Conservation (phyloP, 2,888 invertebrate genomes). For the Pyralis farinalis region DNA sequence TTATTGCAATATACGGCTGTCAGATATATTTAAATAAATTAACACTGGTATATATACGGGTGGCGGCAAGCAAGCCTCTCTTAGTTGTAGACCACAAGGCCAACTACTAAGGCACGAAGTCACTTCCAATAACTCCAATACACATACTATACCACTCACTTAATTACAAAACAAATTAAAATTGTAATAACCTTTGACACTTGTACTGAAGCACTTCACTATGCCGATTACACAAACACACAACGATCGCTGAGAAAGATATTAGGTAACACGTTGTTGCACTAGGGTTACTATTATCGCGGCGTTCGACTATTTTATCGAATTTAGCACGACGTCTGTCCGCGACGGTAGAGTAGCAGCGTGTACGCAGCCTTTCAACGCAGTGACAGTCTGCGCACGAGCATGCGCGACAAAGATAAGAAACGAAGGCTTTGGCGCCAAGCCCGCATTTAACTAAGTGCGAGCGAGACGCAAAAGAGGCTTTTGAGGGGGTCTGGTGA, state of each 20-base stretch:
- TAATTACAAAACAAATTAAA: constrained; percentile 45
- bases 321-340: constrained; percentile 41
- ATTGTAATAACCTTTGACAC: constrained; percentile 61
- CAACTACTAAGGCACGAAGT: constrained; percentile 53
- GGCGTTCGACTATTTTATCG: constrained; percentile 2
- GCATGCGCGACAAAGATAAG: constrained; percentile 57
- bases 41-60: constrained; percentile 47
- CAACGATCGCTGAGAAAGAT: neutral
- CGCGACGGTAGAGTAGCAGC: constrained; percentile 58
- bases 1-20: constrained; percentile 51
- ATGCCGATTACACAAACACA: neutral
- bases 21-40: constrained; percentile 60
- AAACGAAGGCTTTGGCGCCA: constrained; percentile 63
- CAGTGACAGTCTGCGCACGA: constrained; percentile 64
- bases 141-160: constrained; percentile 59
- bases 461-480: constrained; percentile 55
- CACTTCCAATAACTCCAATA: constrained; percentile 48
- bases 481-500: constrained; percentile 74
- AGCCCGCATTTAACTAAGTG: constrained; percentile 28
- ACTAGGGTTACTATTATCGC: neutral
- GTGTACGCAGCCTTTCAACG: constrained; percentile 45
- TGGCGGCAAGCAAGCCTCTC: constrained; percentile 31
- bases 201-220: constrained; percentile 36
- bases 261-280: constrained; percentile 2
- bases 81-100: constrained; percentile 56